phyloP scores from a whole-genome alignment of 2,888 invertebrate species.

The Noctuana brunneofusca region DNA sequence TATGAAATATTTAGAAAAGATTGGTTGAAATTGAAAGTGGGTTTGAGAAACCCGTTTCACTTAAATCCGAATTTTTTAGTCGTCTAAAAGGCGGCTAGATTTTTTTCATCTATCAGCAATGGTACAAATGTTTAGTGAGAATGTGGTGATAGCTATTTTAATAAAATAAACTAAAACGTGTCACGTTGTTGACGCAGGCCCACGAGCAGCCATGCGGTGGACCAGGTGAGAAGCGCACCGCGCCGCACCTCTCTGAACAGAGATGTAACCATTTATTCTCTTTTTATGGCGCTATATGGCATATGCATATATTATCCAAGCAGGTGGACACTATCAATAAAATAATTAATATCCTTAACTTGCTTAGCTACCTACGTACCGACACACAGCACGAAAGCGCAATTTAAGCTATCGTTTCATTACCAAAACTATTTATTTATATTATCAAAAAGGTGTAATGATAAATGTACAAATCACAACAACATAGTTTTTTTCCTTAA shows the following conservation, averaged over 20 bases:
- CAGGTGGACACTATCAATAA: conserved; percentile 26
- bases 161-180: conserved; percentile 1
- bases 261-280: conserved; percentile 35
- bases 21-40: conserved; percentile 11
- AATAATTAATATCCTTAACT: conserved; percentile 17
- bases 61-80: neutral
- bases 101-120: too few species aligned
- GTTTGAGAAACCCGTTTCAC: neutral
- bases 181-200: neutral
- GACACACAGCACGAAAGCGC: neutral
- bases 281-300: conserved; percentile 34
- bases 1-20: neutral
- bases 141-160: neutral
- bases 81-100: neutral
- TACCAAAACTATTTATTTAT: too few species aligned
- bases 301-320: conserved; percentile 19
- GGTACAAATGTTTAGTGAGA: too few species aligned
- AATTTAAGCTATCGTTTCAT: neutral
- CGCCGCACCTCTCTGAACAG: conserved; percentile 16
- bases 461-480: neutral
- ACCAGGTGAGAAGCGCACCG: conserved; percentile 39
- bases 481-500: neutral
- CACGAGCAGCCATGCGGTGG: conserved; percentile 12
- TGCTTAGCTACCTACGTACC: neutral
- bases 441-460: too few species aligned